These are phyloP conservation scores for Diarsia mendica DNA, from an alignment of 2,888 invertebrate species.

Conservation along the genomic window DNA sequence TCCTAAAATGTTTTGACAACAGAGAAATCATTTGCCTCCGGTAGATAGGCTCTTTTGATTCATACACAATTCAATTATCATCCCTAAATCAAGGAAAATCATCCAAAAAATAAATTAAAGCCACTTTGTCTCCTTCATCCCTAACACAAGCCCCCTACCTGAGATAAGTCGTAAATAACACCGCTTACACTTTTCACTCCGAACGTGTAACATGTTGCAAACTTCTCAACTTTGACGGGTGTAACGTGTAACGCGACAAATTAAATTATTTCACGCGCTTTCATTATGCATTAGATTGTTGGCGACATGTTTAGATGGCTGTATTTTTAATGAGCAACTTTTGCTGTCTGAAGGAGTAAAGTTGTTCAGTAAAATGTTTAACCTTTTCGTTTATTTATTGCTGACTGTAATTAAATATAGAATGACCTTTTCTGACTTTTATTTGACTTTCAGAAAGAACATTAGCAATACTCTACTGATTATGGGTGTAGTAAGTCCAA, in stretches of 20 bases:
- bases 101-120: background rate
- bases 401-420: background rate
- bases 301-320: conserved; percentile 35
- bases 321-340: conserved; percentile 28
- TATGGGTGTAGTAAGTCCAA: no score
- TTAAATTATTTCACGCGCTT: conserved; percentile 57
- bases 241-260: conserved; percentile 60
- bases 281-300: conserved; percentile 47
- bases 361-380: background rate
- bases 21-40: background rate
- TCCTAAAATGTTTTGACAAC: background rate
- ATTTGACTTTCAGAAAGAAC: background rate
- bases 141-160: conserved; percentile 5
- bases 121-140: background rate
- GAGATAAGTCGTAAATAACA: conserved; percentile 54
- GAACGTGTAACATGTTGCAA: conserved; percentile 41
- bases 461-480: no score
- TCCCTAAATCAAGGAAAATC: conserved; percentile 1
- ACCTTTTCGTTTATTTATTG: background rate
- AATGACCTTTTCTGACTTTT: background rate
- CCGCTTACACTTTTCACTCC: conserved; percentile 57
- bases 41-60: background rate
- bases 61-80: background rate
- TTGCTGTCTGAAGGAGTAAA: background rate
- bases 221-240: conserved; percentile 57